phyloP scores from a whole-genome alignment of 2,888 invertebrate species.

The Tribolium freemani region DNA sequence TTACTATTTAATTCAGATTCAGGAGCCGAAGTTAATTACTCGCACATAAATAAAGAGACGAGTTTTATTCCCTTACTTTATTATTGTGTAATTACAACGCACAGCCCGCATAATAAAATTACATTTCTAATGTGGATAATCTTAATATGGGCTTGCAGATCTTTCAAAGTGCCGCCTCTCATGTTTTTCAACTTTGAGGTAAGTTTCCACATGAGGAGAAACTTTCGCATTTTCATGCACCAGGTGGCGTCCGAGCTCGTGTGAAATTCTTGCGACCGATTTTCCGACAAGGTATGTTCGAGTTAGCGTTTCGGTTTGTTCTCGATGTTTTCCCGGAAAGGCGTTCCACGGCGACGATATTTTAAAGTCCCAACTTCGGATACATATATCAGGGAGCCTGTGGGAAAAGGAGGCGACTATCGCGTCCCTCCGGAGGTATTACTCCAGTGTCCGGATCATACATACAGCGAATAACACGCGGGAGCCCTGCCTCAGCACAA shows the following conservation, averaged over 20 bases:
- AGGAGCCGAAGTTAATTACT: not conserved
- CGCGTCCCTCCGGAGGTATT: slow-evolving; percentile 57
- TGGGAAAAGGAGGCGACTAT: slow-evolving; percentile 48
- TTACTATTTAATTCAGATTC: not conserved
- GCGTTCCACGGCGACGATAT: slow-evolving; percentile 22
- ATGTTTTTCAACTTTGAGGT: no score
- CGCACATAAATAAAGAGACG: not conserved
- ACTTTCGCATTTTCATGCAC: slow-evolving; percentile 13
- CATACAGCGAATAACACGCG: slow-evolving; percentile 50
- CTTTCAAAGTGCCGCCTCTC: no score
- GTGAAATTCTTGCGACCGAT: not conserved
- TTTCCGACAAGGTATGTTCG: slow-evolving; percentile 7
- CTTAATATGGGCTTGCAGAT: not conserved
- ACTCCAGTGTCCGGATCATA: slow-evolving; percentile 58
- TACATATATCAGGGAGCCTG: slow-evolving; percentile 32
- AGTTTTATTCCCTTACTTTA: not conserved
- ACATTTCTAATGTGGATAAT: not conserved
- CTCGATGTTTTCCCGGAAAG: slow-evolving; percentile 19
- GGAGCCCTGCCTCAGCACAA: slow-evolving; percentile 50
- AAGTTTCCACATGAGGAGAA: not conserved
- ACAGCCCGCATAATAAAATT: not conserved
- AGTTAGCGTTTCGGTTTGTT: slow-evolving; percentile 23
- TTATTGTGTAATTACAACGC: not conserved
- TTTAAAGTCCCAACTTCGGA: slow-evolving; percentile 16
- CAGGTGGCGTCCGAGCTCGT: not conserved